Conservation (phyloP, 2,888 invertebrate species). For the Zygaena filipendulae region DNA sequence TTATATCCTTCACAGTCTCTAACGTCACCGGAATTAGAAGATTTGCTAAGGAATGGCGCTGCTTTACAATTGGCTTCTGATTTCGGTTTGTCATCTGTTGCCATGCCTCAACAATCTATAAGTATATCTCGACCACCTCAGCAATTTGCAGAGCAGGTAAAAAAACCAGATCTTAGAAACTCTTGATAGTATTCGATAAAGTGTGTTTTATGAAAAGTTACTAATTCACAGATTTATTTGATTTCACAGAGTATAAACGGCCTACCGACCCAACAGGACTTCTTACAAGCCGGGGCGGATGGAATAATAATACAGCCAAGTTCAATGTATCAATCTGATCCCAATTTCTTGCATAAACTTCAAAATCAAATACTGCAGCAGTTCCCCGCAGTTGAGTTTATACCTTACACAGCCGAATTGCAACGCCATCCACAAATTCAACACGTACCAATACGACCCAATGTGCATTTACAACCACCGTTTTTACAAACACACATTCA, state of each 20-base stretch:
- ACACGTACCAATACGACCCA: slow-evolving; percentile 16
- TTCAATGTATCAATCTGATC: slow-evolving; percentile 62
- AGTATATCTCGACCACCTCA: slow-evolving; percentile 43
- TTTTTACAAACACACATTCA: slow-evolving; percentile 19
- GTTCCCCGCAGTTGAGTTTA: slow-evolving; percentile 47
- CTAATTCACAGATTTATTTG: background rate
- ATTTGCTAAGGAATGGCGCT: slow-evolving; percentile 45
- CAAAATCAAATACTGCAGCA: slow-evolving; percentile 47
- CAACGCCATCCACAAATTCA: slow-evolving; percentile 22
- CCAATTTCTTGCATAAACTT: slow-evolving; percentile 49
- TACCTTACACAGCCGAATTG: slow-evolving; percentile 44
- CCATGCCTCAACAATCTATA: slow-evolving; percentile 47
- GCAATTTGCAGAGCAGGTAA: slow-evolving; percentile 42
- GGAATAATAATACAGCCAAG: slow-evolving; percentile 46
- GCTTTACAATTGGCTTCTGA: slow-evolving; percentile 50
- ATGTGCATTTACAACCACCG: slow-evolving; percentile 25
- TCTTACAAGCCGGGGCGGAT: slow-evolving; percentile 39
- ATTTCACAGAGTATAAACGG: slow-evolving; percentile 29
- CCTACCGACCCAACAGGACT: slow-evolving; percentile 39
- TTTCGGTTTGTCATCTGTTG: slow-evolving; percentile 45
- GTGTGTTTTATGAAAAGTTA: slow-evolving; percentile 13
- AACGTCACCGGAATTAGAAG: slow-evolving; percentile 46
- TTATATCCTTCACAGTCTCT: slow-evolving; percentile 23
- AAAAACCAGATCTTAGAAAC: slow-evolving; percentile 2
- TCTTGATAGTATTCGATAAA: too few species aligned